Evolutionary conservation across 2,113 vertebrate species (phyloP), one percentile per base, ranked within the genome.

Genomic region (Sander lucioperca): DNA sequence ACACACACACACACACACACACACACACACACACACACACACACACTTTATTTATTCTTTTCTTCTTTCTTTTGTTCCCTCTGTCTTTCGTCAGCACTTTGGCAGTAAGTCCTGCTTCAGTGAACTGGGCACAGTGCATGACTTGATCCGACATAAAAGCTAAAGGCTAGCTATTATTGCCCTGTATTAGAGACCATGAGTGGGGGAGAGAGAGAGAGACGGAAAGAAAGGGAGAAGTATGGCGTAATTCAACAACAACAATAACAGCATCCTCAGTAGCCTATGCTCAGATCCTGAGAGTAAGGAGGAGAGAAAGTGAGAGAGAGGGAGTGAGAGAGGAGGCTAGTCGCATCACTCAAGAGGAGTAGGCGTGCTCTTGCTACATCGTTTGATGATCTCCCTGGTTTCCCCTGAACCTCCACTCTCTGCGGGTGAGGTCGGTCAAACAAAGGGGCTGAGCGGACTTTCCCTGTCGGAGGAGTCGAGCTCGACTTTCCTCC

Each of bases 241-340:
- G 90, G 94, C 86, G 95, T 93, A 93, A 94, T 94, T 92, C 93
- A 92, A 91, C 92, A 95, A 84, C 93, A 95, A 89, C 94, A 94
- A 84, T 76, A 88, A 80, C 70, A 79, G 80, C 85, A 84, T 74
- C 86, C 88, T 80, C 90, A 77, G 73, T 69, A 84, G 74, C 91
- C 81, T 85, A 39, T 89, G 85, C 77, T 85, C 85, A 63, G 66
- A 78, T 70, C 63, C 66, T 70, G 67, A 33, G 83, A 68, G 83
- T 47, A 51, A 70, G 68, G 65, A 71, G 74, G 83, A 70, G 76
- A 79, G 64, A 47, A n/a, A 65, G 75, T 3, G 69, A 59, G n/a
- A 5, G 80, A 36, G 76, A 65, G 56, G 1, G 30, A 39, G 72
- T 12, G 84, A 72, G 80, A 76, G 80, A 77, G 69, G 59, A 78